Conservation (phyloP, 1,140 invertebrate genomes). For the Centruroides sculpturatus region DNA sequence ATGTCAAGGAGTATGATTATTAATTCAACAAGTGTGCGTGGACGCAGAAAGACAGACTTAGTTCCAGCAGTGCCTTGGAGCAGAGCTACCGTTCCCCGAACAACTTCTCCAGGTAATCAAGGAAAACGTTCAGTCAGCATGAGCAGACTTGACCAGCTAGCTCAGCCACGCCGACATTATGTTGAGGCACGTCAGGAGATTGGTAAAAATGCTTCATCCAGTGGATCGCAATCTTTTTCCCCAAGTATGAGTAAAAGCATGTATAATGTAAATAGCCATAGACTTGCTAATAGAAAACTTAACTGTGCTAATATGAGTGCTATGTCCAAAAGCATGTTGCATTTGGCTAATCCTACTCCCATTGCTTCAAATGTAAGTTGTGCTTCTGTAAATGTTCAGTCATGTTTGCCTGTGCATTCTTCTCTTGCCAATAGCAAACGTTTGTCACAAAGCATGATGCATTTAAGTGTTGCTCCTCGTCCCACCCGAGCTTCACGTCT, state of each 20-base stretch:
- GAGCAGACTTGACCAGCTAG: conserved; percentile 71
- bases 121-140: conserved; percentile 62
- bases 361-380: not conserved
- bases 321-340: conserved; percentile 12
- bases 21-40: conserved; percentile 2
- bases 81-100: conserved; percentile 36
- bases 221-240: conserved; percentile 7
- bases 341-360: conserved; percentile 1
- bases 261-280: conserved; percentile 1
- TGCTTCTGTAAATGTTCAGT: not conserved
- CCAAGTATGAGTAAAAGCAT: conserved; percentile 16
- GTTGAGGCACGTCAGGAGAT: conserved; percentile 10
- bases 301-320: not conserved
- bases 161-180: conserved; percentile 45
- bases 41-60: conserved; percentile 67
- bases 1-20: no score
- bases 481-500: conserved; percentile 13
- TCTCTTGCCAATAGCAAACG: not conserved
- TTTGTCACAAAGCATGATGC: conserved; percentile 8
- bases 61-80: conserved; percentile 65
- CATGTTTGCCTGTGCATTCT: not conserved
- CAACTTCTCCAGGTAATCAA: conserved; percentile 23
- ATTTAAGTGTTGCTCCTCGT: conserved; percentile 7
- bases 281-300: not conserved
- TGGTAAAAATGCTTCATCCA: no score